Percentiles rank a stretch among this genome's conserved stretches.
phyloP scores from a whole-genome alignment of 2,888 invertebrate genomes.

The Coecobrya sp. region DNA sequence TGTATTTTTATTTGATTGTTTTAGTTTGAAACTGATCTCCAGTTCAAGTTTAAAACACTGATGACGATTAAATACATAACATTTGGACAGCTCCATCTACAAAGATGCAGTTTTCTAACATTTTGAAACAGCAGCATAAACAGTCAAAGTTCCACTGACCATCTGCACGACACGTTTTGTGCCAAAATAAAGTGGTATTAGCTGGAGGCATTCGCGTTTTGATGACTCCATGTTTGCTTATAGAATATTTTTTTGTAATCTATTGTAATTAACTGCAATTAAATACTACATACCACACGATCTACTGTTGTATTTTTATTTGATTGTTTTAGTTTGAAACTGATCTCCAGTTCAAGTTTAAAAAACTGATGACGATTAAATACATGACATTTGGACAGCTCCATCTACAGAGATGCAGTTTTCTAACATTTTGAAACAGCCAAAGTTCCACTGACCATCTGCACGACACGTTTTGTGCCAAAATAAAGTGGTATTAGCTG shows the following conservation, averaged over 20 bases:
- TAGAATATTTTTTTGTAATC: neutral
- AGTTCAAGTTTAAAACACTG: no score
- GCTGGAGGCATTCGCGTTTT: conserved; percentile 5
- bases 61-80: no score
- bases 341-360: no score
- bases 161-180: conserved; percentile 9
- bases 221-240: neutral
- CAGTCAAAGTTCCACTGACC: neutral
- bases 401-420: neutral
- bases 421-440: neutral
- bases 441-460: conserved; percentile 6
- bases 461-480: conserved; percentile 5
- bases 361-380: no score
- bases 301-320: no score
- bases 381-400: no score
- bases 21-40: no score
- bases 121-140: neutral
- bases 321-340: no score
- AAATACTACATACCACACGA: no score
- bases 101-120: neutral
- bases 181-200: neutral
- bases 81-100: neutral
- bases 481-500: neutral
- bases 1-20: no score
- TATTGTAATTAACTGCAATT: neutral